A percentile compares a stretch with the other conserved stretches of the same genome.
These are phyloP conservation scores for Ophthalmolycus amberensis DNA, from an alignment of 2,113 vertebrate species.

Conservation along the genomic window DNA sequence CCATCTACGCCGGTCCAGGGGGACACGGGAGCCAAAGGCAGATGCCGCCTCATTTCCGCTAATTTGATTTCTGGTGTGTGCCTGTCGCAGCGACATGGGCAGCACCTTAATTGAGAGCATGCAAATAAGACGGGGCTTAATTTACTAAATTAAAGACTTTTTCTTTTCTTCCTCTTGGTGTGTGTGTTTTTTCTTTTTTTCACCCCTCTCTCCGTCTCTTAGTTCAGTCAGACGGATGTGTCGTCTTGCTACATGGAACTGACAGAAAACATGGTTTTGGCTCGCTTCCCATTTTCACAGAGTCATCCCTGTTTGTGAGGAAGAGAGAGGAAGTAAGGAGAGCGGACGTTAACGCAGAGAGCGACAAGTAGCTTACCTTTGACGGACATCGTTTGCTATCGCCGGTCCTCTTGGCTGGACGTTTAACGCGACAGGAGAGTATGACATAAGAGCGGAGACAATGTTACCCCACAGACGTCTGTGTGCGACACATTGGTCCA, in stretches of 20 bases:
- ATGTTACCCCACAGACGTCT: conserved; percentile 7
- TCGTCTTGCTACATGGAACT: conserved; percentile 33
- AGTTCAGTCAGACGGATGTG: conserved; percentile 56
- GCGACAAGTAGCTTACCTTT: conserved; percentile 29
- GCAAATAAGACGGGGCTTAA: conserved; percentile 75
- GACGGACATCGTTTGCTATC: conserved; percentile 23
- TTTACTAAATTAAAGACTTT: conserved; percentile 68
- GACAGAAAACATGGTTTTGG: conserved; percentile 27
- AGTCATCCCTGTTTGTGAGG: neutral
- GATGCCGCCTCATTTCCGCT: conserved; percentile 75
- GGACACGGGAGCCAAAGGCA: conserved; percentile 72
- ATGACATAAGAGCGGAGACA: conserved; percentile 9
- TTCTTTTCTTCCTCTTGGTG: neutral
- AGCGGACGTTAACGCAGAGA: conserved; percentile 22
- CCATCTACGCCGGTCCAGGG: conserved; percentile 65
- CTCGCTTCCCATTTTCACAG: conserved; percentile 1
- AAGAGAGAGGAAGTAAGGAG: conserved; percentile 1
- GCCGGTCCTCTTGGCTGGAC: conserved; percentile 26
- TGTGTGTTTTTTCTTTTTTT: conserved; percentile 42
- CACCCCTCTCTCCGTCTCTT: conserved; percentile 25
- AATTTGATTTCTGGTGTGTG: conserved; percentile 79
- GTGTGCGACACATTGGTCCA: neutral
- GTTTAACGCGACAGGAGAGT: conserved; percentile 33
- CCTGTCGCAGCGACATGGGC: conserved; percentile 63
- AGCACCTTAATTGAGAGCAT: conserved; percentile 76